These are phyloP conservation scores for Pasiphila rectangulata DNA, from an alignment of 2,888 invertebrate species.

Conservation along the genomic window DNA sequence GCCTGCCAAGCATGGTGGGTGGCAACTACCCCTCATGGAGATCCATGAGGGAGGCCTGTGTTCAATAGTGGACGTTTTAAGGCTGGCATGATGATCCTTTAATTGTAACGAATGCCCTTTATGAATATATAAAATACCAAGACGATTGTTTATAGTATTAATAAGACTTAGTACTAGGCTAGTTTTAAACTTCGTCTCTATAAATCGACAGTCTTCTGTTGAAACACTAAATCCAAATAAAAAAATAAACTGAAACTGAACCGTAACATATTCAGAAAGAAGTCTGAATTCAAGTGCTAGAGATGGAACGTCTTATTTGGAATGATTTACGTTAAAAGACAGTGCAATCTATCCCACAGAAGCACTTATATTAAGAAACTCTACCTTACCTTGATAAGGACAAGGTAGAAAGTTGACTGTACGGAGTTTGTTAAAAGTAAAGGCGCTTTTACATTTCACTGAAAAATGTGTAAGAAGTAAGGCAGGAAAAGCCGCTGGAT, in stretches of 20 bases:
- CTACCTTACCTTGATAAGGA: conserved; percentile 19
- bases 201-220: no score
- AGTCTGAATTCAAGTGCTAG: conserved; percentile 40
- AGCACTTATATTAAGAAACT: conserved; percentile 27
- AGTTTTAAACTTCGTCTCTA: no score
- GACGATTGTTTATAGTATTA: not conserved
- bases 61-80: no score
- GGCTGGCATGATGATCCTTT: no score
- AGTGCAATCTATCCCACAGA: conserved; percentile 73
- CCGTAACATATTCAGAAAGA: conserved; percentile 30
- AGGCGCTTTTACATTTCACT: conserved; percentile 74
- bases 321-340: conserved; percentile 72
- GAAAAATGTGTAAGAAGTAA: conserved; percentile 75
- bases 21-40: no score
- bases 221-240: not conserved
- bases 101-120: no score
- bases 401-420: conserved; percentile 40
- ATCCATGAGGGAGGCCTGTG: no score
- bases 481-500: conserved; percentile 73
- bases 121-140: no score
- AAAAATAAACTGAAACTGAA: conserved; percentile 3
- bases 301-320: conserved; percentile 54
- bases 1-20: no score
- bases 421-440: conserved; percentile 44
- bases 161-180: no score